These are phyloP conservation scores for Gopherus flavomarginatus DNA, from an alignment of 2,113 vertebrate species.

Conservation along the genomic window DNA sequence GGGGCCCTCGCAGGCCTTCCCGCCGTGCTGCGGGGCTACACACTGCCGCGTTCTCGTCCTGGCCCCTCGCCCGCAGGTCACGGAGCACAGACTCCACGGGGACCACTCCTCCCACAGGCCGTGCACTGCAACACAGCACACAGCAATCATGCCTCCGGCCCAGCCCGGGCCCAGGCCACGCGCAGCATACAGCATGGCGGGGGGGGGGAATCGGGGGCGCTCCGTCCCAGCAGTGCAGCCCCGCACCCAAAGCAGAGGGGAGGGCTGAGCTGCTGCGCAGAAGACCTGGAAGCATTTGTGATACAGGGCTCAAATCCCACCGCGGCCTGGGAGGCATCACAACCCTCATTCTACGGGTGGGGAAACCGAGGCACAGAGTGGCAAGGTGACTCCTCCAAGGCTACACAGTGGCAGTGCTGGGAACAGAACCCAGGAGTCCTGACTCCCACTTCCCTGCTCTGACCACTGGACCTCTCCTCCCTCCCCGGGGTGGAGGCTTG, in stretches of 20 bases:
- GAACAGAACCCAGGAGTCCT: not conserved
- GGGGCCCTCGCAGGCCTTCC: conserved; percentile 87
- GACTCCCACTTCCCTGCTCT: not conserved
- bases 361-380: not conserved
- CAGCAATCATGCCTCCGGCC: not conserved
- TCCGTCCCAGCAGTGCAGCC: not conserved
- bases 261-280: not conserved
- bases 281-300: not conserved
- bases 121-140: conserved; percentile 91
- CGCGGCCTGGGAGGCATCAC: not conserved
- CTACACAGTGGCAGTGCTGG: conserved; percentile 5
- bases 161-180: not conserved
- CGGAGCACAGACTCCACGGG: conserved; percentile 96
- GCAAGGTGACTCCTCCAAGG: conserved; percentile 1
- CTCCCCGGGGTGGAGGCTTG: not conserved
- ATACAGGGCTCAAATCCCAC: not conserved
- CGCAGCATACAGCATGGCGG: not conserved
- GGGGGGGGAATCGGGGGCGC: conserved; percentile 32
- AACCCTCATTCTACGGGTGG: not conserved
- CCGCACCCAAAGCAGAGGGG: not conserved
- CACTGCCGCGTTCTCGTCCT: conserved; percentile 92
- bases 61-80: conserved; percentile 94
- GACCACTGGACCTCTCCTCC: not conserved
- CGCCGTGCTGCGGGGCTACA: conserved; percentile 80
- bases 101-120: conserved; percentile 94